phyloP scores from a whole-genome alignment of 2,888 invertebrate species.

The Acanthoscelides obtectus region DNA sequence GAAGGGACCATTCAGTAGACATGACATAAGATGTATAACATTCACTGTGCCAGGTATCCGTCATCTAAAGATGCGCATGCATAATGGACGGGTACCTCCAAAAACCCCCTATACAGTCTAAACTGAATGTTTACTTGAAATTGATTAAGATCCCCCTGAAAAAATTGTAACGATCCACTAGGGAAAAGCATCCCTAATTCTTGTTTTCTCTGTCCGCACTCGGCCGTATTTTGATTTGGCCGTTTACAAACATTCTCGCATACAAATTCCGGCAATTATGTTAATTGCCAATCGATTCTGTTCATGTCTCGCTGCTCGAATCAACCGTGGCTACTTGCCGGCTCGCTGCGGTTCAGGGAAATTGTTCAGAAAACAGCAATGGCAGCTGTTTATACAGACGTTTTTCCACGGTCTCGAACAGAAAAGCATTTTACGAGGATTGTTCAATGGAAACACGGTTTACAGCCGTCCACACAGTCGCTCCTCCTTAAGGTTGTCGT shows the following conservation, averaged over 20 bases:
- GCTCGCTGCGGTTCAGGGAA: not conserved
- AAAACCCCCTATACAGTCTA: constrained; percentile 4
- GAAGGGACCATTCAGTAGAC: too few species aligned
- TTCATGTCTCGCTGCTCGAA: constrained; percentile 6
- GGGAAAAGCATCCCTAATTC: constrained; percentile 5
- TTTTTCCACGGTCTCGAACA: not conserved
- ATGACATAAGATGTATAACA: too few species aligned
- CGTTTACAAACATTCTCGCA: constrained; percentile 12
- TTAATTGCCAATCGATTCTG: constrained; percentile 12
- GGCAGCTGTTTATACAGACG: constrained; percentile 1
- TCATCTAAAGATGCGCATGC: too few species aligned
- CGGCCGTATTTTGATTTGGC: constrained; percentile 10
- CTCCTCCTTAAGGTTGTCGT: too few species aligned
- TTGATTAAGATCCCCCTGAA: not conserved
- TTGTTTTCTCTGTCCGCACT: constrained; percentile 14
- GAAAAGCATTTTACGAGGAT: not conserved
- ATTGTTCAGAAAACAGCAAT: not conserved
- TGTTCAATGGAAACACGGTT: not conserved
- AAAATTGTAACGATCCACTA: not conserved
- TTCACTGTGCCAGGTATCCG: too few species aligned
- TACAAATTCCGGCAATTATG: constrained; percentile 16
- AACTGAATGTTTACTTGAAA: constrained; percentile 5
- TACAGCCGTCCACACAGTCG: too few species aligned
- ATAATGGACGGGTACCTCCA: too few species aligned
- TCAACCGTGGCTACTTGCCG: not conserved